These are phyloP conservation scores for Drosophila melanocephala DNA, from an alignment of 2,888 invertebrate species.

Conservation along the genomic window DNA sequence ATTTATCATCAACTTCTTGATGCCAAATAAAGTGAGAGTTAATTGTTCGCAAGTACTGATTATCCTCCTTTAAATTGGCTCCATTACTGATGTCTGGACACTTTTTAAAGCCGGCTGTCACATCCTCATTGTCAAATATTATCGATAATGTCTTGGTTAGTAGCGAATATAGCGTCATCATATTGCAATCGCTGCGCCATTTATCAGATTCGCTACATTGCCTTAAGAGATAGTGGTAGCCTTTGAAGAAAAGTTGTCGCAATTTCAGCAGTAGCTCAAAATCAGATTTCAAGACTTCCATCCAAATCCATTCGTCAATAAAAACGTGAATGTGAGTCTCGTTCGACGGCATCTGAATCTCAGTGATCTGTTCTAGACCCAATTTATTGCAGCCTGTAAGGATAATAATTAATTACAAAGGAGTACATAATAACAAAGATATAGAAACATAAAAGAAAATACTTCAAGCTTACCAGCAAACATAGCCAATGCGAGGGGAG, in stretches of 20 bases:
- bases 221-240: constrained; percentile 42
- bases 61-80: constrained; percentile 17
- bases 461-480: constrained; percentile 50
- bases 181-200: constrained; percentile 25
- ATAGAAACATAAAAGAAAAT: too few relatives aligned
- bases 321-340: constrained; percentile 36
- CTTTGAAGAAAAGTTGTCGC: constrained; percentile 53
- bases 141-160: constrained; percentile 31
- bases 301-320: constrained; percentile 73
- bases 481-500: constrained; percentile 57
- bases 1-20: constrained; percentile 16
- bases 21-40: constrained; percentile 51
- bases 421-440: neutral
- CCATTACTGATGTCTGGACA: constrained; percentile 15
- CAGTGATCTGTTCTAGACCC: constrained; percentile 20
- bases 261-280: constrained; percentile 46
- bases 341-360: neutral
- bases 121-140: constrained; percentile 56
- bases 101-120: constrained; percentile 24
- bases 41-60: constrained; percentile 40
- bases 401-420: neutral
- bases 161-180: neutral
- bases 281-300: constrained; percentile 42
- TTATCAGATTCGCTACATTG: constrained; percentile 40
- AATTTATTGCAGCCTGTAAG: constrained; percentile 44